A percentile compares a stretch with the other conserved stretches of the same genome.
These are phyloP conservation scores for Microcebus jonahi DNA, from an alignment of 2,113 vertebrate genomes.

Conservation along the genomic window DNA sequence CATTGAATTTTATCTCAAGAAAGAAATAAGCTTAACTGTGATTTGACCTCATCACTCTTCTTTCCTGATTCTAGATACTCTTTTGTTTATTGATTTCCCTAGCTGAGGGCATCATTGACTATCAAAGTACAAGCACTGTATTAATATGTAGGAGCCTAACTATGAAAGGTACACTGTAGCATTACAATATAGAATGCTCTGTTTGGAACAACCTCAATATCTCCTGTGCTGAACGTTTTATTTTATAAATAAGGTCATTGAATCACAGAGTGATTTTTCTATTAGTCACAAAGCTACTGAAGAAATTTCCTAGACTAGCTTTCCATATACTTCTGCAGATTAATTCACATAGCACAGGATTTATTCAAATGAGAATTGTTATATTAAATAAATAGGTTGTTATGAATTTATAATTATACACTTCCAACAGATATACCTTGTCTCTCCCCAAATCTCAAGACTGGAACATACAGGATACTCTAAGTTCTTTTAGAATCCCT, in stretches of 20 bases:
- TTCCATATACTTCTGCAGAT: neutral
- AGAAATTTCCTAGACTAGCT: neutral
- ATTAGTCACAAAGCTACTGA: neutral
- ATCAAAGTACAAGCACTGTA: neutral
- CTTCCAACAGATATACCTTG: neutral
- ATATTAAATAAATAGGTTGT: neutral
- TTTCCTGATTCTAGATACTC: neutral
- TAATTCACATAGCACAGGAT: neutral
- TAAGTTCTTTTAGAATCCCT: neutral
- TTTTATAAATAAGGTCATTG: neutral
- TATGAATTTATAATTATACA: neutral
- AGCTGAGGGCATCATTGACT: neutral
- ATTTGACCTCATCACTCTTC: neutral
- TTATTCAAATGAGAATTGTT: neutral
- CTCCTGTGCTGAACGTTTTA: neutral
- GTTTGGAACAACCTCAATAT: neutral
- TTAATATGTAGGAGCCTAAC: neutral
- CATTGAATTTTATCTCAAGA: neutral
- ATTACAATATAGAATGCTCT: neutral
- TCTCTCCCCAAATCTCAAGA: neutral
- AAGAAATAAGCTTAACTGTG: neutral
- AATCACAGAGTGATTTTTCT: neutral
- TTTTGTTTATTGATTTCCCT: neutral
- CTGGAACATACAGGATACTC: neutral
- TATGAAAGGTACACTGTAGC: neutral